Evolutionary conservation across 2,888 invertebrate genomes (phyloP).

Genomic region (Pasiphila rectangulata): DNA sequence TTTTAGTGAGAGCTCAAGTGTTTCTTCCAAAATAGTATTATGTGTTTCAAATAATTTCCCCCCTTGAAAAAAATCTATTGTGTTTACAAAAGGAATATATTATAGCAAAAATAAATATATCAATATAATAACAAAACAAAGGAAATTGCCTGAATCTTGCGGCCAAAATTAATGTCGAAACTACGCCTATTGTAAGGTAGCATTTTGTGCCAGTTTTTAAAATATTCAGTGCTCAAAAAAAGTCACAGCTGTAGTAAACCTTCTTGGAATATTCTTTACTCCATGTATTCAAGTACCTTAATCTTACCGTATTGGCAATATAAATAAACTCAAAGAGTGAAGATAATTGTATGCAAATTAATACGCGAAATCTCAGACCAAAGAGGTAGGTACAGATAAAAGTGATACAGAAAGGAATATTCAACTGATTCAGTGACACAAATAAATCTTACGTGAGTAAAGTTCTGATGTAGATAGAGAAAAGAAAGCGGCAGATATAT

Average conservation of each 20-base stretch:
- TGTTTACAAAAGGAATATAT: not conserved
- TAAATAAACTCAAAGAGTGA: too few relatives aligned
- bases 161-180: not conserved
- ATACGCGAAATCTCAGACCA: too few relatives aligned
- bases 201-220: not conserved
- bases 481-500: too few relatives aligned
- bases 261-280: not conserved
- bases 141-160: not conserved
- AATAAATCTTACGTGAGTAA: too few relatives aligned
- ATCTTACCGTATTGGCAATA: not conserved
- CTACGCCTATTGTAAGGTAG: not conserved
- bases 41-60: too few relatives aligned
- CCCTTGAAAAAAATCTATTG: too few relatives aligned
- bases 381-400: not conserved
- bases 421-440: too few relatives aligned
- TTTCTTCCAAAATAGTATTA: conserved; percentile 36
- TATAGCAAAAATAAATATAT: not conserved
- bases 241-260: not conserved
- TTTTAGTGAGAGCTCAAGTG: conserved; percentile 40
- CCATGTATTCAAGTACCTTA: not conserved
- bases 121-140: not conserved
- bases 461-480: too few relatives aligned
- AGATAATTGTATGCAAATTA: too few relatives aligned
- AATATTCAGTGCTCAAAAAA: not conserved
- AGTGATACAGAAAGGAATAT: not conserved